Evolutionary conservation across 2,797 vertebrate species (phyloP).

Genomic region (Urocyon cinereoargenteus): DNA sequence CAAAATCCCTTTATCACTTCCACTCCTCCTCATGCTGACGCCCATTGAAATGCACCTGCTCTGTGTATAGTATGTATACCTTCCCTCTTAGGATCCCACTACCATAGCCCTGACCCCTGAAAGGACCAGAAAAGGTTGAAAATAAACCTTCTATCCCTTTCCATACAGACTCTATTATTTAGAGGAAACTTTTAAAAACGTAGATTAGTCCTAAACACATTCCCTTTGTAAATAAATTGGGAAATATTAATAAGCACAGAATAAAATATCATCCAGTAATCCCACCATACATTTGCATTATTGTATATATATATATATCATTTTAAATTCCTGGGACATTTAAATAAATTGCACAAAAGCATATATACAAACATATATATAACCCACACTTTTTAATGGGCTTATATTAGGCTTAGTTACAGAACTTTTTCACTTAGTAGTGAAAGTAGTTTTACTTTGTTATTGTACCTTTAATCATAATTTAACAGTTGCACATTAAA

Average conservation of each 20-base stretch:
- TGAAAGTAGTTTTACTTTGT: background rate
- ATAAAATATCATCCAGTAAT: background rate
- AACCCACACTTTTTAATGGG: background rate
- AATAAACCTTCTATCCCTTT: background rate
- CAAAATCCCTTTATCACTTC: background rate
- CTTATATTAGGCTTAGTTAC: background rate
- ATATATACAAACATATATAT: background rate
- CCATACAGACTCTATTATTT: background rate
- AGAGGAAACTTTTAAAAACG: background rate
- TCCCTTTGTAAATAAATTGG: background rate
- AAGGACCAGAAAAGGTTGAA: background rate
- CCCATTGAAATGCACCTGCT: background rate
- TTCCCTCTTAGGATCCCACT: background rate
- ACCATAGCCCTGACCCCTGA: background rate
- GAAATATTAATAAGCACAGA: background rate
- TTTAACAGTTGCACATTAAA: constrained; percentile 30
- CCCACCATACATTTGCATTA: constrained; percentile 15
- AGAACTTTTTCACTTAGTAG: background rate
- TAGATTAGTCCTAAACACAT: background rate
- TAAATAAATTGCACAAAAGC: constrained; percentile 25
- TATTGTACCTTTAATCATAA: background rate
- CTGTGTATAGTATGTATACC: background rate
- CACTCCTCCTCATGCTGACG: fast-evolving
- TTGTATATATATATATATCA: background rate
- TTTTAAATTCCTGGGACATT: background rate